phyloP scores from a whole-genome alignment of 2,888 invertebrate species.

The Agonopterix alstromeriana region DNA sequence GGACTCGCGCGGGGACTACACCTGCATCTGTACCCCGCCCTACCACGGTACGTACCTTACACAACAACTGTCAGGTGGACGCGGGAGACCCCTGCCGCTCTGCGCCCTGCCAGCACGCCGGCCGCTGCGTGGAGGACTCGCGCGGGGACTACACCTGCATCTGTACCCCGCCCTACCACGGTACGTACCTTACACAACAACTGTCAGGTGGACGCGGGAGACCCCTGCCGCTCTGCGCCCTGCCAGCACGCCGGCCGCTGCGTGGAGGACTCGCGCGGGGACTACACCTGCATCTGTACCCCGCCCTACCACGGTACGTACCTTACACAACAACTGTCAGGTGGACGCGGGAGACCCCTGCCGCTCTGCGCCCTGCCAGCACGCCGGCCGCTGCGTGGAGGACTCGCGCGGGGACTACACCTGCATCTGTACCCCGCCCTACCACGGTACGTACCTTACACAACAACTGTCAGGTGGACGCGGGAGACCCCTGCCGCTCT shows the following conservation, averaged over 20 bases:
- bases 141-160: conserved; percentile 83
- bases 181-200: conserved; percentile 75
- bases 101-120: conserved; percentile 84
- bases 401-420: conserved; percentile 81
- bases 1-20: conserved; percentile 81
- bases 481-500: conserved; percentile 83
- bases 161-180: conserved; percentile 82
- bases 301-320: conserved; percentile 79
- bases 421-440: conserved; percentile 83
- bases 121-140: conserved; percentile 80
- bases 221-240: conserved; percentile 81
- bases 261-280: conserved; percentile 79
- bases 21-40: conserved; percentile 81
- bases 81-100: conserved; percentile 83
- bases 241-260: conserved; percentile 87
- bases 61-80: conserved; percentile 90
- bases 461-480: conserved; percentile 90
- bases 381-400: conserved; percentile 82
- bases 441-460: conserved; percentile 64
- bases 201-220: conserved; percentile 88
- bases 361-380: conserved; percentile 80
- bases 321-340: conserved; percentile 83
- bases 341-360: conserved; percentile 87
- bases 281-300: conserved; percentile 83
- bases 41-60: conserved; percentile 71